phyloP scores from a whole-genome alignment of 2,113 vertebrate species.

The Sinocyclocheilus grahami region DNA sequence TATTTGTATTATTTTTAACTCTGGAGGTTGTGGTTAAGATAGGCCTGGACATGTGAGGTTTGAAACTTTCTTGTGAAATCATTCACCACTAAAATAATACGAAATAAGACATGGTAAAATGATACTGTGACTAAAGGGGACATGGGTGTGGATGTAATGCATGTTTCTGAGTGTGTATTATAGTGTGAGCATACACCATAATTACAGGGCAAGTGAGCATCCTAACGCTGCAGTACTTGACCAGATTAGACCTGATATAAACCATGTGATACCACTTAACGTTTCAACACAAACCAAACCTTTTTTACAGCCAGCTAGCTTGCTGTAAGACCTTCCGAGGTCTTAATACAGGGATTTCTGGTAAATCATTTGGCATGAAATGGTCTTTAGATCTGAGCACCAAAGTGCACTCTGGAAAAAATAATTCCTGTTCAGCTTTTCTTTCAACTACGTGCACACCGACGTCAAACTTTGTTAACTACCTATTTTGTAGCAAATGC shows the following conservation, averaged over 20 bases:
- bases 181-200: not conserved
- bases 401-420: slow-evolving; percentile 23
- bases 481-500: not conserved
- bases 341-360: slow-evolving; percentile 35
- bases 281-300: not conserved
- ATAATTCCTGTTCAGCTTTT: not conserved
- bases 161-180: slow-evolving; percentile 9
- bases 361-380: slow-evolving; percentile 25
- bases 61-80: slow-evolving; percentile 5
- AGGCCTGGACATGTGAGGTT: not conserved
- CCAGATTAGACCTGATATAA: not conserved
- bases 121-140: not conserved
- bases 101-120: slow-evolving; percentile 1
- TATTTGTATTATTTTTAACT: slow-evolving; percentile 13
- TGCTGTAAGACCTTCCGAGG: not conserved
- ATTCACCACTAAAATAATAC: slow-evolving; percentile 20
- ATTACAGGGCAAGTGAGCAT: not conserved
- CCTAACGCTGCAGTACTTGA: not conserved
- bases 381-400: not conserved
- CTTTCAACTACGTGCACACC: not conserved
- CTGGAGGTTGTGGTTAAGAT: slow-evolving; percentile 18
- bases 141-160: slow-evolving; percentile 13
- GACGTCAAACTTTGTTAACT: not conserved
- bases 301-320: slow-evolving; percentile 3
- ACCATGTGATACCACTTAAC: slow-evolving; percentile 1